Percentiles rank a stretch among this genome's conserved stretches.
These are phyloP conservation scores for Ctena decussata DNA, from an alignment of 2,888 invertebrate genomes.

Conservation along the genomic window DNA sequence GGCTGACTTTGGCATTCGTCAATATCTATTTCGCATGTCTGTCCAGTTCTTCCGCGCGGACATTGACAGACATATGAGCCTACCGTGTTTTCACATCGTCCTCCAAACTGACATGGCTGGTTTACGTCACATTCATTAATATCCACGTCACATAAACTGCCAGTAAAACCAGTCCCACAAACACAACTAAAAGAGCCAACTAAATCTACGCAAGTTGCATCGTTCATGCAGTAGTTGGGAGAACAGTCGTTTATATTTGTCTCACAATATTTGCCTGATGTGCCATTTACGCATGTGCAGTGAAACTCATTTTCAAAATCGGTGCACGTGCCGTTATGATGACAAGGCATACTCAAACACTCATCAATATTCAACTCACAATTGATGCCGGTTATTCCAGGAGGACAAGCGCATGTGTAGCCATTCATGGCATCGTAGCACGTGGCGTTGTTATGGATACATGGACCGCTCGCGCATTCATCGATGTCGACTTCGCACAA, in stretches of 20 bases:
- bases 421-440: constrained; percentile 40
- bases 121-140: constrained; percentile 47
- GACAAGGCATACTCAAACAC: constrained; percentile 34
- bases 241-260: constrained; percentile 56
- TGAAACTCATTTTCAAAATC: constrained; percentile 28
- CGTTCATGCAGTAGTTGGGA: constrained; percentile 32
- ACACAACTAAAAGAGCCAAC: constrained; percentile 37
- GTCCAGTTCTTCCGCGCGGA: constrained; percentile 26
- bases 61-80: constrained; percentile 44
- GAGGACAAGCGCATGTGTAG: constrained; percentile 49
- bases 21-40: constrained; percentile 56
- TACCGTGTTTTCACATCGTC: constrained; percentile 41
- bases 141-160: constrained; percentile 38
- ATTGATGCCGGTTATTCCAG: constrained; percentile 29
- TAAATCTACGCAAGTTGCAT: constrained; percentile 41
- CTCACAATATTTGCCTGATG: constrained; percentile 43
- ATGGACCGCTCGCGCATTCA: constrained; percentile 27
- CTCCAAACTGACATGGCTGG: constrained; percentile 38
- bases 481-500: constrained; percentile 33
- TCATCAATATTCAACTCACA: constrained; percentile 48
- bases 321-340: constrained; percentile 32
- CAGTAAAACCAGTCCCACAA: constrained; percentile 39
- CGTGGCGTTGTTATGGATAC: constrained; percentile 25
- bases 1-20: constrained; percentile 61
- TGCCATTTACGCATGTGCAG: constrained; percentile 32